Evolutionary conservation across 2,797 vertebrate species (phyloP).

Genomic region (Lemur catta): DNA sequence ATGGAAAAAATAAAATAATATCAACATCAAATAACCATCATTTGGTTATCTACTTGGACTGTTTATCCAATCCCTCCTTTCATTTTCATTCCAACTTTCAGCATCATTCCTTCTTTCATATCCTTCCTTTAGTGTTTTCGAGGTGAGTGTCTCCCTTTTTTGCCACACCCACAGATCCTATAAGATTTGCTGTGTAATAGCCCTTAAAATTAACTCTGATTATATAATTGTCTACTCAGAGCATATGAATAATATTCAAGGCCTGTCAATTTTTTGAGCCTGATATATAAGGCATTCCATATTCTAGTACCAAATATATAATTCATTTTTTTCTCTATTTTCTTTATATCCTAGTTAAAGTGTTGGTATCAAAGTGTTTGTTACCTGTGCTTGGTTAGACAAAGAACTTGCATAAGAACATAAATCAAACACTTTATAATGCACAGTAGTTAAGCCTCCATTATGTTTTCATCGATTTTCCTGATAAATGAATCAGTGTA

Average conservation of each 20-base stretch:
- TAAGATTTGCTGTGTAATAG: too few relatives aligned
- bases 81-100: background rate
- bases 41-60: background rate
- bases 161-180: background rate
- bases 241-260: background rate
- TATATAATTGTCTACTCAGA: background rate
- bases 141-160: background rate
- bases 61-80: background rate
- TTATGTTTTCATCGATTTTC: background rate
- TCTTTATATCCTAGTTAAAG: background rate
- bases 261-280: background rate
- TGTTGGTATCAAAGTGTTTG: background rate
- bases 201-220: background rate
- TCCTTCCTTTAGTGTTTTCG: background rate
- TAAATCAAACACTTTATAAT: background rate
- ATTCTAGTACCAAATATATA: background rate
- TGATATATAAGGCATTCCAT: background rate
- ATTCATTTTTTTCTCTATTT: background rate
- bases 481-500: background rate
- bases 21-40: background rate
- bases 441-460: background rate
- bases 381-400: background rate
- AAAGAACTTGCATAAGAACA: background rate
- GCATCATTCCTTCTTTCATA: background rate
- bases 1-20: background rate